phyloP scores from a whole-genome alignment of 2,797 vertebrate genomes.

The Micropoecilia bifurca region DNA sequence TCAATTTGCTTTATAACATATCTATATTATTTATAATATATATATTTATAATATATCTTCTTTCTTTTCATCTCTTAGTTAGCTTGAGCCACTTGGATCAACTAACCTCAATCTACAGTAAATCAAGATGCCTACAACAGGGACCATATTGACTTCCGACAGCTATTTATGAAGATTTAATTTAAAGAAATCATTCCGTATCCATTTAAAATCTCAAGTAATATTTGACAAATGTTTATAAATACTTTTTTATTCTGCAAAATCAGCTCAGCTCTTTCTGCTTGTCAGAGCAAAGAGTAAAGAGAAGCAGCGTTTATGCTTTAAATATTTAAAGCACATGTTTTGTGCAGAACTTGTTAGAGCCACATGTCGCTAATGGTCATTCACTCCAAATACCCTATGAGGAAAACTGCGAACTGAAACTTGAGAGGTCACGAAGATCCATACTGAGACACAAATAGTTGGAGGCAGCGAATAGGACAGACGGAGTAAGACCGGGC shows the following conservation, averaged over 20 bases:
- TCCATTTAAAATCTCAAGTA: not conserved
- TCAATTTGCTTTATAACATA: not conserved
- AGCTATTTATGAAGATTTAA: not conserved
- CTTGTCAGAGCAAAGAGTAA: not conserved
- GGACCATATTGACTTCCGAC: not conserved
- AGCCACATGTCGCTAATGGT: constrained; percentile 24
- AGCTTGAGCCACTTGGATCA: not conserved
- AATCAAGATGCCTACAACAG: not conserved
- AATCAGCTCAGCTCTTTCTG: not conserved
- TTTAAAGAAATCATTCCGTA: not conserved
- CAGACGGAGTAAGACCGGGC: constrained; percentile 66
- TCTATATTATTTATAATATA: too few relatives aligned
- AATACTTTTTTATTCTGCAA: not conserved
- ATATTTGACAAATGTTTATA: not conserved
- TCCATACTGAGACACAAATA: constrained; percentile 68
- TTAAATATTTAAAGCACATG: not conserved
- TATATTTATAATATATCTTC: too few relatives aligned
- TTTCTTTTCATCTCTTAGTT: not conserved
- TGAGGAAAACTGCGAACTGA: constrained; percentile 60
- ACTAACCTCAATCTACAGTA: not conserved
- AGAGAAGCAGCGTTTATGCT: not conserved
- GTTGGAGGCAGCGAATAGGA: constrained; percentile 64
- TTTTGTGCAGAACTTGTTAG: not conserved
- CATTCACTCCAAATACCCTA: constrained; percentile 50
- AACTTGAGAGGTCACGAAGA: constrained; percentile 65